A percentile compares a stretch with the other conserved stretches of the same genome.
phyloP scores from a whole-genome alignment of 1,140 invertebrate genomes.

The Orchesella cincta region DNA sequence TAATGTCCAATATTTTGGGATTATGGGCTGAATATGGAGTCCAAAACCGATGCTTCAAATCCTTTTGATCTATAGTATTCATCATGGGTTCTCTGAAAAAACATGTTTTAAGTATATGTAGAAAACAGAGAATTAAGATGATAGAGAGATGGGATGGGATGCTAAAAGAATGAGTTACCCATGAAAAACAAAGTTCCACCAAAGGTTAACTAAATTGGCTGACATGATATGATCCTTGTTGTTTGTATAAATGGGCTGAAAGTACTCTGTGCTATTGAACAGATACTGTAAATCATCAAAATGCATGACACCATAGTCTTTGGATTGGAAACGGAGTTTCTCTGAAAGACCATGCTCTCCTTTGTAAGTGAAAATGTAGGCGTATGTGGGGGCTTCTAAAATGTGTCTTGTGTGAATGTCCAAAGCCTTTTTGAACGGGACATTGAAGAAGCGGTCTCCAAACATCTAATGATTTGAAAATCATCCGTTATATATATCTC shows the following conservation, averaged over 20 bases:
- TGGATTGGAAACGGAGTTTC: conserved; percentile 37
- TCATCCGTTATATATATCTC: neutral
- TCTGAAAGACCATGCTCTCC: conserved; percentile 33
- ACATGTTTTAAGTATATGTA: no score
- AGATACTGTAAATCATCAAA: conserved; percentile 37
- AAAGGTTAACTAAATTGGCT: conserved; percentile 36
- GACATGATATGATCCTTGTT: conserved; percentile 17
- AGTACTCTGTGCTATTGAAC: conserved; percentile 40
- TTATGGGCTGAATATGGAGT: conserved; percentile 21
- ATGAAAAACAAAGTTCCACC: conserved; percentile 32
- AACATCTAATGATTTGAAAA: conserved; percentile 28
- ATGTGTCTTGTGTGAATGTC: conserved; percentile 32
- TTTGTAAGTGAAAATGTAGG: conserved; percentile 38
- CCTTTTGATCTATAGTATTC: conserved; percentile 34
- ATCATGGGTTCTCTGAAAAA: conserved; percentile 29
- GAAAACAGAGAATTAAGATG: no score
- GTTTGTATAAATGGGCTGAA: conserved; percentile 11
- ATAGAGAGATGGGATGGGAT: no score
- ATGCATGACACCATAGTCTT: conserved; percentile 39
- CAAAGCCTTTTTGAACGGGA: conserved; percentile 35
- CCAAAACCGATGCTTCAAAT: conserved; percentile 37
- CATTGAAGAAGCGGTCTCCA: conserved; percentile 39
- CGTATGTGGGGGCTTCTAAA: conserved; percentile 27
- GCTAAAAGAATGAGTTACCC: conserved; percentile 1
- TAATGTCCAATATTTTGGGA: conserved; percentile 34